Base-by-base conservation (phyloP, 2,113 vertebrate species). In the Eira barbara region DNA sequence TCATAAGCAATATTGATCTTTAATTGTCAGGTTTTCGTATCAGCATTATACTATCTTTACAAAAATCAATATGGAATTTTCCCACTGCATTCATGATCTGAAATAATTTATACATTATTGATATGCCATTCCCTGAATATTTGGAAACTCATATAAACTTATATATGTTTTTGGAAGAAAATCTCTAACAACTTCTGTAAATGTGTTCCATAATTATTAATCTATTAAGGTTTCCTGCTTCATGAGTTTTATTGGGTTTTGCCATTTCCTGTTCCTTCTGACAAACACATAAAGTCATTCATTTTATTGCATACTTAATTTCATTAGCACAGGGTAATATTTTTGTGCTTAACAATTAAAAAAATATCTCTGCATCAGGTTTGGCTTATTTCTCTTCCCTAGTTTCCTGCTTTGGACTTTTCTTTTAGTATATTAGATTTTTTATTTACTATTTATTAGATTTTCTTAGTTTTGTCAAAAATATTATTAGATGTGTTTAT, bases 41-140 rank as follows among this genome's bases (percentile, higher is more conserved):
- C 39, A 80, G 59, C 15, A 39, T 42, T 89, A 6, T 59, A 34
- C 23, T n/a, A 2, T 91, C n/a, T 74, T 91, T 93, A 78, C 31
- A 78, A 49, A 96, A 95, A 88, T 88, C 90, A 87, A 34, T 49
- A 59, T 55, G 67, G 65, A 86, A 36, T 93, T 21, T 83, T 93
- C 83, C 23, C 49, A 57, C 45, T 86, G 39, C 3, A 55, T 61
- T 91, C 31, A 42, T 67, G 39, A 13, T 89, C 31, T 95, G 15
- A 39, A 93, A n/a, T 86, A 82, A 95, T 71, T 96, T 88, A 20
- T 39, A 74, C 2, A 52, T 4, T 27, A 12, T 31, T 93, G 45
- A 88, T 52, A 42, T 63, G 61, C n/a, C 57, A 27, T 89, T 76
- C 17, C 20, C 92, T 88, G 57, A 84, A 9, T 86, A 71, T 81